These are phyloP conservation scores for Coryphaenoides rupestris DNA, from an alignment of 2,113 vertebrate genomes.

Conservation along the genomic window DNA sequence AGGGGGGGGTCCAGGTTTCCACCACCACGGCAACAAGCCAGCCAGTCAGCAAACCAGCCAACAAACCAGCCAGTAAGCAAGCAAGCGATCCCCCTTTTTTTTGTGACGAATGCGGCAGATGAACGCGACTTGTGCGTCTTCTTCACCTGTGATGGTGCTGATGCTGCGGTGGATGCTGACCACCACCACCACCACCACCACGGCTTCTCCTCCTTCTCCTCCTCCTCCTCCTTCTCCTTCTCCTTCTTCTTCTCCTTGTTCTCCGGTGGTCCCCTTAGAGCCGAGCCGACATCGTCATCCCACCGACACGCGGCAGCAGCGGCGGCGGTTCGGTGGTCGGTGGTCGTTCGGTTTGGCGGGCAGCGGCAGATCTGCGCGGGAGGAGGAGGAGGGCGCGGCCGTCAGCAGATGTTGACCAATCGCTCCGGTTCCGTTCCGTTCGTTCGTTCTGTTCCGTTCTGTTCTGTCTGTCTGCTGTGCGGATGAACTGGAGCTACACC, in stretches of 20 bases:
- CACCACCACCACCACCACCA: too few species aligned
- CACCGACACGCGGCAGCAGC: constrained; percentile 62
- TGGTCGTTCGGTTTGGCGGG: constrained; percentile 68
- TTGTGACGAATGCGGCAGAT: constrained; percentile 40
- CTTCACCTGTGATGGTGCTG: too few species aligned
- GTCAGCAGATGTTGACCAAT: constrained; percentile 68
- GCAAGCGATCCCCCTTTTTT: constrained; percentile 30
- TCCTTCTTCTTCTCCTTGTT: constrained; percentile 60
- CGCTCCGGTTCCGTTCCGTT: constrained; percentile 38
- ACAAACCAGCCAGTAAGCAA: too few species aligned
- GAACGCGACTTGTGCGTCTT: constrained; percentile 43
- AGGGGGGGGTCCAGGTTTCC: constrained; percentile 48
- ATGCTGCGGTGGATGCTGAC: too few species aligned
- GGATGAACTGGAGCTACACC: constrained; percentile 20
- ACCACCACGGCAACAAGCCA: too few species aligned
- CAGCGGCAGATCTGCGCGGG: constrained; percentile 52
- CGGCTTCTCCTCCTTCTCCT: constrained; percentile 54
- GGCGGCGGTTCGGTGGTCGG: constrained; percentile 12
- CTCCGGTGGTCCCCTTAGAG: constrained; percentile 44
- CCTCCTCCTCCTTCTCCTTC: constrained; percentile 61
- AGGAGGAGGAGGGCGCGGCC: constrained; percentile 72
- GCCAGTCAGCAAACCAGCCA: too few species aligned
- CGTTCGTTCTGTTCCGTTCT: too few species aligned
- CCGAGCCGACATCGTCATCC: constrained; percentile 50
- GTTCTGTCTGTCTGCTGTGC: too few species aligned